Evolutionary conservation across 2,888 invertebrate species (phyloP).

Genomic region (Gasteruption jaculator): DNA sequence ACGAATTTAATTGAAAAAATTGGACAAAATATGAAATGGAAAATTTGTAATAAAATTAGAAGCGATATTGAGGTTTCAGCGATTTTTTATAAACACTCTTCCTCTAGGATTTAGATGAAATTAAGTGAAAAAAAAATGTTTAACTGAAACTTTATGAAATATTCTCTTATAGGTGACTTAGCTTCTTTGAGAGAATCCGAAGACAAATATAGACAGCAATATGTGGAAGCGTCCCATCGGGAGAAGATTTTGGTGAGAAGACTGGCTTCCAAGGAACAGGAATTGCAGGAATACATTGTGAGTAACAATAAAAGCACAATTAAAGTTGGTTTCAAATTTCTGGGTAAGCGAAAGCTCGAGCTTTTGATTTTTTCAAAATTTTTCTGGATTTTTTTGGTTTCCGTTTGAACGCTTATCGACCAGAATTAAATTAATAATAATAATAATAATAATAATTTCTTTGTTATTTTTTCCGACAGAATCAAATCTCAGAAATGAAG

Average conservation of each 20-base stretch:
- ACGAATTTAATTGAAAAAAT: too few species aligned
- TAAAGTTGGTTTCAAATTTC: constrained; percentile 5
- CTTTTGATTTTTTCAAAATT: not conserved
- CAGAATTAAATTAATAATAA: too few species aligned
- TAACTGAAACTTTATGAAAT: constrained; percentile 12
- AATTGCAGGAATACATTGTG: constrained; percentile 94
- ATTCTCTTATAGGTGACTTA: constrained; percentile 62
- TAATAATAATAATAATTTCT: constrained; percentile 7
- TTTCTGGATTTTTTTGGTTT: too few species aligned
- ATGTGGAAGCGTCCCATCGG: constrained; percentile 80
- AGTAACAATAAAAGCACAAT: constrained; percentile 56
- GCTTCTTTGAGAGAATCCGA: constrained; percentile 71
- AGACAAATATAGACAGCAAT: constrained; percentile 76
- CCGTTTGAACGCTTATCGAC: too few species aligned
- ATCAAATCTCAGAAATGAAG: constrained; percentile 91
- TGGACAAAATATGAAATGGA: too few species aligned
- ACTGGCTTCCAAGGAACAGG: constrained; percentile 93
- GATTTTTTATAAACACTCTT: too few species aligned
- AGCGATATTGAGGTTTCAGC: too few species aligned
- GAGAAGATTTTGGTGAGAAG: constrained; percentile 90
- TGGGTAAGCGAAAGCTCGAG: too few species aligned
- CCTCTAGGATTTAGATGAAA: too few species aligned
- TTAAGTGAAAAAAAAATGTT: too few species aligned
- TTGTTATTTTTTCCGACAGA: constrained; percentile 55
- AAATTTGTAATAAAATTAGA: too few species aligned